Percentiles rank a stretch among this genome's conserved stretches.
phyloP scores from a whole-genome alignment of 2,888 invertebrate genomes.

The Drosophila affinis region DNA sequence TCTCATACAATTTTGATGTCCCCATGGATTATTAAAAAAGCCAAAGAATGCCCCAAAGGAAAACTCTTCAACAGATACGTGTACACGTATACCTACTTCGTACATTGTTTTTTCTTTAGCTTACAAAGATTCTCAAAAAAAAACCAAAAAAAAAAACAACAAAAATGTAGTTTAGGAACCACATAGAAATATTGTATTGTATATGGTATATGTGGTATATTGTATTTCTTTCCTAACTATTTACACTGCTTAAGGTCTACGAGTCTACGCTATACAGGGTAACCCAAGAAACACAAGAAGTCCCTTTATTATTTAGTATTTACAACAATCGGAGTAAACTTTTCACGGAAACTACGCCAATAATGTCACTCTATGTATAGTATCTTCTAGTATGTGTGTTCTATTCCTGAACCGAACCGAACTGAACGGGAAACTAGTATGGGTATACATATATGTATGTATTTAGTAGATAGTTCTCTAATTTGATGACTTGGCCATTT shows the following conservation, averaged over 20 bases:
- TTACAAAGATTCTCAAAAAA: neutral
- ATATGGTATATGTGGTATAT: neutral
- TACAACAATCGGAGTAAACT: conserved; percentile 39
- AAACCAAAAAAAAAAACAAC: neutral
- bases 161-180: conserved; percentile 27
- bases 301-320: conserved; percentile 16
- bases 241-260: conserved; percentile 57
- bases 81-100: neutral
- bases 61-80: neutral
- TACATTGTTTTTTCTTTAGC: neutral
- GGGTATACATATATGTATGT: neutral
- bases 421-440: no score
- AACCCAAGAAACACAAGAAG: conserved; percentile 11
- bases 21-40: conserved; percentile 6
- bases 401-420: neutral
- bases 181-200: conserved; percentile 5
- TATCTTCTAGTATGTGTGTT: neutral
- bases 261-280: conserved; percentile 47
- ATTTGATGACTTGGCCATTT: conserved; percentile 21
- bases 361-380: conserved; percentile 1
- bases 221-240: conserved; percentile 38
- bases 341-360: conserved; percentile 23
- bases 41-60: neutral
- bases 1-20: conserved; percentile 5
- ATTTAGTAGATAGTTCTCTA: conserved; percentile 11